Base-by-base conservation (phyloP, 1,140 invertebrate genomes). In the Panagrolaimus sp. region DNA sequence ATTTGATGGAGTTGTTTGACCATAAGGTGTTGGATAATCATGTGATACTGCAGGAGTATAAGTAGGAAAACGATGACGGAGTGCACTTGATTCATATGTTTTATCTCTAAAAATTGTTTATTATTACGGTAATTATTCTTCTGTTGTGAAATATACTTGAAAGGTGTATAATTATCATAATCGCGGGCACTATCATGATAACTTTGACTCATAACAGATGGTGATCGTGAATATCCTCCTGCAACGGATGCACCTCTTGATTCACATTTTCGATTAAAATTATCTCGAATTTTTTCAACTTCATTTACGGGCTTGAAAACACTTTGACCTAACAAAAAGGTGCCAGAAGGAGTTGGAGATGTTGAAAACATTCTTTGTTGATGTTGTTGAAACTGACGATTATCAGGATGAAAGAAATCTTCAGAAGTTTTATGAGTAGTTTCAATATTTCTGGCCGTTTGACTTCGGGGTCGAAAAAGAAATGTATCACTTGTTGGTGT, bases 201-300 rank as follows among this genome's bases (percentile, higher is more conserved):
- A 28, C 52, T 58, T 58, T 58, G 52, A 58, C 52, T 58, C 52
- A 58, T 58, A 58, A 58, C 52, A 0, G 52, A 58, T n/a, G 52
- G 52, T 12, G 52, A 58, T 28, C 52, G 15, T 17, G 52, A 58
- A 28, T 58, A 58, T n/a, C 15, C 28, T 21, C 52, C 52, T 12
- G 28, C 9, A 21, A 58, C 52, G 21, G 52, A 58, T n/a, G 52
- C 21, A 21, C 21, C 8, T 8, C 52, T 21, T 12, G 52, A 58
- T 14, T 58, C 52, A 58, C 52, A 58, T 26, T 28, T 21, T 26
- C 52, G 52, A 58, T 58, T 58, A 21, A 58, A 58, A 28, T 58
- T 58, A 58, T 58, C 52, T 21, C 52, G 15, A n/a, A 58, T 17
- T 58, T 17, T 58, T 21, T 58, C 52, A 28, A 58, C 21, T 58